Evolutionary conservation across 2,113 vertebrate species (phyloP), one percentile per base, ranked within the genome.

Genomic region (Ammospiza nelsoni): DNA sequence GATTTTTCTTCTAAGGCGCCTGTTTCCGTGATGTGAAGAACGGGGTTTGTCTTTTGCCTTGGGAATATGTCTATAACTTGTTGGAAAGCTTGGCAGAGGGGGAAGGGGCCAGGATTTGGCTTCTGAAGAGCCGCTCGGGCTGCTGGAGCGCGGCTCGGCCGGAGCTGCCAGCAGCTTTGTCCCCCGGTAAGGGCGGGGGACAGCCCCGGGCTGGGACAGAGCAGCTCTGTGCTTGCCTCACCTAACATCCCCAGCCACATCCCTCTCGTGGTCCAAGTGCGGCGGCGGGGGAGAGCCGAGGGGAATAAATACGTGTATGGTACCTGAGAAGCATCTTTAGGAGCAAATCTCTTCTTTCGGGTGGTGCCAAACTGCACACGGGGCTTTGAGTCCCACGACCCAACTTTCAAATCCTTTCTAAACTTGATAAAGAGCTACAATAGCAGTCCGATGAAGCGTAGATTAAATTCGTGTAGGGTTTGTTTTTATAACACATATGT

Each of bases 401-500:
- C 83, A 54, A 28, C 27, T 84, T 81, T 72, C 72, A 92, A 95
- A 95, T 88, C 86, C 83, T 84, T 89, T 61, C 37, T 86, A 66
- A 93, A 78, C 46, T 72, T 82, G 90, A 78, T 84, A 72, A 93
- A 89, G 57, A 31, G 54, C 52, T 92, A n/a, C n/a, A 75, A 90
- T 5, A 87, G 92, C 66, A 75, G 35, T 61, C 52, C 15, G 37
- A 65, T 61, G 78, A 93, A 76, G 19, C 41, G n/a, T 1, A 80
- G 92, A 83, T 94, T 79, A 90, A 77, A 66, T 71, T 83, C 43
- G 9, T 81, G 87, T 90, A 72, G 17, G 66, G 59, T 90, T 93
- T 89, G 92, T 92, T 95, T 95, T 92, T 67, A 14, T 86, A 97
- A 82, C 63, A 77, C 89, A 58, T 33, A 58, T 91, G 91, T 94